These are phyloP conservation scores for Sebastes matsubarae DNA, from an alignment of 2,797 vertebrate species.

Conservation along the genomic window DNA sequence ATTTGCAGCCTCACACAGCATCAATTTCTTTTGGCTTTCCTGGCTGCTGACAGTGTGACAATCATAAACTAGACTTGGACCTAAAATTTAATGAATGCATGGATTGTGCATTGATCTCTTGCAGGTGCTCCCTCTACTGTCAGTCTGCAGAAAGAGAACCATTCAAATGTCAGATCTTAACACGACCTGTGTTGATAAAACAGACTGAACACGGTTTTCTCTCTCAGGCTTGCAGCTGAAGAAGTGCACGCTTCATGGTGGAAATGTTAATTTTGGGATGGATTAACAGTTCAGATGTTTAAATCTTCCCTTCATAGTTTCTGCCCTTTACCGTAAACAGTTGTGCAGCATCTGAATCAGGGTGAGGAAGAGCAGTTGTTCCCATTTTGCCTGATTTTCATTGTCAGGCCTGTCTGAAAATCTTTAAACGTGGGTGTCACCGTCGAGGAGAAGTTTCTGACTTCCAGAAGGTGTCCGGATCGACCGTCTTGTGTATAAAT, in stretches of 20 bases:
- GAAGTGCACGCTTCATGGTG: background rate
- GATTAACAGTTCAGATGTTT: background rate
- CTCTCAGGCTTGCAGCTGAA: background rate
- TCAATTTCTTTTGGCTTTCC: background rate
- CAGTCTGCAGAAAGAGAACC: background rate
- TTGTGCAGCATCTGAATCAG: background rate
- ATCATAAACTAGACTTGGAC: conserved; percentile 38
- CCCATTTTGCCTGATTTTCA: background rate
- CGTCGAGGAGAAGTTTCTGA: background rate
- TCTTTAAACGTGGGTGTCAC: background rate
- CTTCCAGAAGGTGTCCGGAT: conserved; percentile 28
- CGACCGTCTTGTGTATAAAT: conserved; percentile 64
- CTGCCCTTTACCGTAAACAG: background rate
- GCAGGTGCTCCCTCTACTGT: background rate
- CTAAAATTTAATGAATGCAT: conserved; percentile 3
- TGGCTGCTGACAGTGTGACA: conserved; percentile 37
- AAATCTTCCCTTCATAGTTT: background rate
- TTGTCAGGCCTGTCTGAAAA: background rate
- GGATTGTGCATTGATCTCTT: background rate
- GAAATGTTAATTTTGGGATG: background rate
- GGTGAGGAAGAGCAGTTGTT: background rate
- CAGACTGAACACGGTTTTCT: background rate
- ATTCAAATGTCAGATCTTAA: background rate
- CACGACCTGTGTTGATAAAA: background rate
- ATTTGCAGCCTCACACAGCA: background rate